These are phyloP conservation scores for Callimorpha dominula DNA, from an alignment of 2,888 invertebrate genomes.

Conservation along the genomic window DNA sequence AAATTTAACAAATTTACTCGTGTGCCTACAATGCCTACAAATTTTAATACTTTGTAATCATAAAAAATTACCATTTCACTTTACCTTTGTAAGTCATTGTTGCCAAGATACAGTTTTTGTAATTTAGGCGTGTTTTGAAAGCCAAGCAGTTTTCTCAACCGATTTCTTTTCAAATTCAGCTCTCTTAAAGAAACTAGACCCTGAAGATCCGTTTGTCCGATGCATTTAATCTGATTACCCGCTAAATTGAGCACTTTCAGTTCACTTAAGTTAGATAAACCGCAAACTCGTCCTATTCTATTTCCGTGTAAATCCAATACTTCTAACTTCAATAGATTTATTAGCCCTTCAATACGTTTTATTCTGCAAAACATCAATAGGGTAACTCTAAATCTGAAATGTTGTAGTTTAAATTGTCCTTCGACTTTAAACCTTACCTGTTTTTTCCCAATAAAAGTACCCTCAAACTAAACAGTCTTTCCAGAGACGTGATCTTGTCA, in stretches of 20 bases:
- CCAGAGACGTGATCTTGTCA: constrained; percentile 93
- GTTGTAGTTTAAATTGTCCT: not conserved
- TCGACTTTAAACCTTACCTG: constrained; percentile 82
- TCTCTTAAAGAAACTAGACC: constrained; percentile 93
- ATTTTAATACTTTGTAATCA: not conserved
- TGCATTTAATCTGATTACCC: constrained; percentile 94
- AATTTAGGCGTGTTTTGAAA: constrained; percentile 92
- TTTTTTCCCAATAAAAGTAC: constrained; percentile 97
- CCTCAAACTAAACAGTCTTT: constrained; percentile 91
- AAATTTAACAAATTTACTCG: constrained; percentile 39
- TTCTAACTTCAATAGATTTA: constrained; percentile 91
- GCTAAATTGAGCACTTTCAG: constrained; percentile 97
- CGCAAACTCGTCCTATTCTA: constrained; percentile 91
- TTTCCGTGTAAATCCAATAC: constrained; percentile 98
- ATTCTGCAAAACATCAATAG: constrained; percentile 83
- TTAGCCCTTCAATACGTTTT: constrained; percentile 92
- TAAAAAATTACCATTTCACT: constrained; percentile 6
- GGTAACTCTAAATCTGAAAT: not conserved
- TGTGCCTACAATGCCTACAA: not conserved
- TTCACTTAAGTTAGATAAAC: constrained; percentile 90
- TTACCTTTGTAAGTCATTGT: constrained; percentile 90
- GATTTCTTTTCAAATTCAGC: constrained; percentile 95
- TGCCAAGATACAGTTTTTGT: constrained; percentile 93
- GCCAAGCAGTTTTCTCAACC: constrained; percentile 92
- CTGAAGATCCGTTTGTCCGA: constrained; percentile 92